These are phyloP conservation scores for Sebastes wilsoni DNA, from an alignment of 2,797 vertebrate species.

Conservation along the genomic window DNA sequence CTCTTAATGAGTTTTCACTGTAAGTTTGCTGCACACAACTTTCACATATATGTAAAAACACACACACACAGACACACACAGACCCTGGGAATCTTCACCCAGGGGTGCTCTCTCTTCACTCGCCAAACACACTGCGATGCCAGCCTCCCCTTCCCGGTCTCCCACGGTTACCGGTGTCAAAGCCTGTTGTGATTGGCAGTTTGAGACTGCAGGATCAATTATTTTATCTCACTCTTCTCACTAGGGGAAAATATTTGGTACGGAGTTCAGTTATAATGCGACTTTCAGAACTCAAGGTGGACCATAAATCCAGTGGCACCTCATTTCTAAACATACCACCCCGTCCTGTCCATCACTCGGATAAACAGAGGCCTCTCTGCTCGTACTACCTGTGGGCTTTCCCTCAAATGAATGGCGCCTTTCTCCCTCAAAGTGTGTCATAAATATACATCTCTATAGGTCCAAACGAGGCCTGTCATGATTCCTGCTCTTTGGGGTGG, in stretches of 20 bases:
- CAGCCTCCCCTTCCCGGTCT: constrained; percentile 51
- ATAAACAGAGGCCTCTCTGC: constrained; percentile 28
- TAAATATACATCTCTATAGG: constrained; percentile 62
- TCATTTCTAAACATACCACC: constrained; percentile 20
- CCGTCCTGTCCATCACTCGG: constrained; percentile 12
- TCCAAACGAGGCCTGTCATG: constrained; percentile 59
- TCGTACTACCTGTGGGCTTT: constrained; percentile 23
- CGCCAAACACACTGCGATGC: constrained; percentile 59
- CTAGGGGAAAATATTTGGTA: background rate
- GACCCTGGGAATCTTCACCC: constrained; percentile 57
- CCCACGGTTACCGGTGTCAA: constrained; percentile 61
- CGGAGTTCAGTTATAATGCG: background rate
- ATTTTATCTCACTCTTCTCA: background rate
- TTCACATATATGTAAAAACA: constrained; percentile 50
- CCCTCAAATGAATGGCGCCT: constrained; percentile 44
- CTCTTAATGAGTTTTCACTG: constrained; percentile 71
- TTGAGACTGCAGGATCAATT: background rate
- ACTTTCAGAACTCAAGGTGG: constrained; percentile 26
- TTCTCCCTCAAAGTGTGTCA: constrained; percentile 45
- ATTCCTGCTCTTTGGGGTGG: constrained; percentile 54
- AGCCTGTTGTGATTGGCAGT: constrained; percentile 17
- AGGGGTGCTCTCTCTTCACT: constrained; percentile 14
- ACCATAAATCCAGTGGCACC: constrained; percentile 40
- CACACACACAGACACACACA: constrained; percentile 53
- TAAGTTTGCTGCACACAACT: constrained; percentile 48